phyloP scores from a whole-genome alignment of 2,888 invertebrate species.

The Morpho achilles region DNA sequence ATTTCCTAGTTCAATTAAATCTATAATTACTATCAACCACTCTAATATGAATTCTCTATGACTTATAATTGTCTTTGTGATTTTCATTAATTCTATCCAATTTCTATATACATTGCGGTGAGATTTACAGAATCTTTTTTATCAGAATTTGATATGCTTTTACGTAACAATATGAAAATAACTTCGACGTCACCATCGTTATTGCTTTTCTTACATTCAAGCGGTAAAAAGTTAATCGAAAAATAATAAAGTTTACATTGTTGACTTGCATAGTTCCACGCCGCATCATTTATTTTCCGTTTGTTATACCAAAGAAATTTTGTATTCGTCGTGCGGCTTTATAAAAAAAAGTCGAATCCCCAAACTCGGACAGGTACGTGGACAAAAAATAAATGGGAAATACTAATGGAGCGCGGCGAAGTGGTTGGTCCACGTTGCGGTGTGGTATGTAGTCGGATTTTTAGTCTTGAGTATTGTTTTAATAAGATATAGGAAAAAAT shows the following conservation, averaged over 20 bases:
- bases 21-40: too few species aligned
- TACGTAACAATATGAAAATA: not conserved
- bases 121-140: slow-evolving; percentile 6
- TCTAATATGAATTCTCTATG: not conserved
- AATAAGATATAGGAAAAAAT: too few species aligned
- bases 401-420: slow-evolving; percentile 74
- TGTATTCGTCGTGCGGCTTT: slow-evolving; percentile 73
- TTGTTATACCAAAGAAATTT: slow-evolving; percentile 66
- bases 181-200: slow-evolving; percentile 6
- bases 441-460: slow-evolving; percentile 48
- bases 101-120: not conserved
- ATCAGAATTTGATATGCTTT: slow-evolving; percentile 2
- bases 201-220: slow-evolving; percentile 22
- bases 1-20: too few species aligned
- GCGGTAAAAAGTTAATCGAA: slow-evolving; percentile 55
- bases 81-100: not conserved
- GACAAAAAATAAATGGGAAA: slow-evolving; percentile 79
- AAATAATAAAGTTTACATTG: slow-evolving; percentile 52
- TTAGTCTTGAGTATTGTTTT: slow-evolving; percentile 11
- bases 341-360: slow-evolving; percentile 73
- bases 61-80: not conserved
- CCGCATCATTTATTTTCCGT: slow-evolving; percentile 70
- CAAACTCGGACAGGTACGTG: slow-evolving; percentile 76
- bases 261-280: slow-evolving; percentile 55
- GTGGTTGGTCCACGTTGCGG: slow-evolving; percentile 55